A percentile compares a stretch with the other conserved stretches of the same genome.
phyloP scores from a whole-genome alignment of 2,888 invertebrate genomes.

The Sphinx pinastri region DNA sequence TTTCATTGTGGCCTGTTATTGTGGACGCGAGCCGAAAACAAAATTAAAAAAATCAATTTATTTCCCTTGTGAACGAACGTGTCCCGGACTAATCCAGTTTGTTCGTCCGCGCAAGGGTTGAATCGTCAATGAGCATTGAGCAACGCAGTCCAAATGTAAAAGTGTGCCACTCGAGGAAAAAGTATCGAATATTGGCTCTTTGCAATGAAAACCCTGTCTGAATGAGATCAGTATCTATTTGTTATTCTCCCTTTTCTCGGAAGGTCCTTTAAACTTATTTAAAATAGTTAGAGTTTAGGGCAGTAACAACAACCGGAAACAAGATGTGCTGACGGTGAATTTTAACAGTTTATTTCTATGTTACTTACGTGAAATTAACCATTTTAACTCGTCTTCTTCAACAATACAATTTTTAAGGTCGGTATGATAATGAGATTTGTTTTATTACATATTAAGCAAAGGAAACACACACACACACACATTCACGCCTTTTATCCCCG shows the following conservation, averaged over 20 bases:
- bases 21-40: slow-evolving; percentile 68
- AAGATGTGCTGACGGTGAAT: neutral
- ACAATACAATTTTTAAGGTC: neutral
- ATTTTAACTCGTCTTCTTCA: neutral
- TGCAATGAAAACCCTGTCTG: slow-evolving; percentile 64
- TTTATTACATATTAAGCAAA: slow-evolving; percentile 32
- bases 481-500: no score
- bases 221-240: slow-evolving; percentile 65
- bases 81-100: slow-evolving; percentile 81
- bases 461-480: no score
- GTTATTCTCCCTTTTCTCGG: slow-evolving; percentile 56
- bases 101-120: slow-evolving; percentile 82
- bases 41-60: slow-evolving; percentile 80
- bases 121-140: slow-evolving; percentile 83
- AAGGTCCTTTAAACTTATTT: slow-evolving; percentile 37
- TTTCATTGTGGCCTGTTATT: slow-evolving; percentile 74
- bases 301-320: neutral
- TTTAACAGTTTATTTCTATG: no score
- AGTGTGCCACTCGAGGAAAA: slow-evolving; percentile 68
- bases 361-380: neutral
- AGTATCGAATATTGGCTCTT: slow-evolving; percentile 73
- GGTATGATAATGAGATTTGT: slow-evolving; percentile 31
- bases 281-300: slow-evolving; percentile 17
- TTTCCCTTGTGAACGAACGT: slow-evolving; percentile 79
- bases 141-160: slow-evolving; percentile 75